phyloP scores from a whole-genome alignment of 2,113 vertebrate genomes.

The Alces alces region DNA sequence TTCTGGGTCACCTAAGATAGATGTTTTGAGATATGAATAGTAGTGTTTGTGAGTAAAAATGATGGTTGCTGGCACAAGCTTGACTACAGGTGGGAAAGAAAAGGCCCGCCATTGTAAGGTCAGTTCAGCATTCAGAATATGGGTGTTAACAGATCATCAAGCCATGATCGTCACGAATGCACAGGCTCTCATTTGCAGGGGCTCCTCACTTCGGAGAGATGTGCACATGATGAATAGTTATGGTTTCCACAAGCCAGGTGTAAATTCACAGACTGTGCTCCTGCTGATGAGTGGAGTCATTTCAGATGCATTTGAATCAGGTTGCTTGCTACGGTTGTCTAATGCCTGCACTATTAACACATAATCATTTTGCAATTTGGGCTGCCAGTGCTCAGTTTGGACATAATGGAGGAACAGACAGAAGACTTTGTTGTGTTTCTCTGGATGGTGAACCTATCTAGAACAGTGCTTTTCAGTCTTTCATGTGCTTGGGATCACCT shows the following conservation, averaged over 20 bases:
- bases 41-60: neutral
- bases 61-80: neutral
- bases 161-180: neutral
- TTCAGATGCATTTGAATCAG: slow-evolving; percentile 7
- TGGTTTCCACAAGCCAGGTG: slow-evolving; percentile 2
- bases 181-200: neutral
- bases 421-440: neutral
- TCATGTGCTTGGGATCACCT: neutral
- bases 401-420: neutral
- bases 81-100: neutral
- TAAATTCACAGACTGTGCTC: neutral
- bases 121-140: neutral
- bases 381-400: neutral
- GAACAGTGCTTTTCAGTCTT: neutral
- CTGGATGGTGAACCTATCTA: neutral
- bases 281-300: neutral
- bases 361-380: slow-evolving; percentile 32
- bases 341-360: neutral
- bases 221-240: neutral
- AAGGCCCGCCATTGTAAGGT: neutral
- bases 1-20: neutral
- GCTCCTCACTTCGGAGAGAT: neutral
- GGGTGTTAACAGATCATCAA: neutral
- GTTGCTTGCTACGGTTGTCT: neutral
- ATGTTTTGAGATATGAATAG: neutral